Conservation (phyloP, 2,113 vertebrate genomes). For the Marmota monax region DNA sequence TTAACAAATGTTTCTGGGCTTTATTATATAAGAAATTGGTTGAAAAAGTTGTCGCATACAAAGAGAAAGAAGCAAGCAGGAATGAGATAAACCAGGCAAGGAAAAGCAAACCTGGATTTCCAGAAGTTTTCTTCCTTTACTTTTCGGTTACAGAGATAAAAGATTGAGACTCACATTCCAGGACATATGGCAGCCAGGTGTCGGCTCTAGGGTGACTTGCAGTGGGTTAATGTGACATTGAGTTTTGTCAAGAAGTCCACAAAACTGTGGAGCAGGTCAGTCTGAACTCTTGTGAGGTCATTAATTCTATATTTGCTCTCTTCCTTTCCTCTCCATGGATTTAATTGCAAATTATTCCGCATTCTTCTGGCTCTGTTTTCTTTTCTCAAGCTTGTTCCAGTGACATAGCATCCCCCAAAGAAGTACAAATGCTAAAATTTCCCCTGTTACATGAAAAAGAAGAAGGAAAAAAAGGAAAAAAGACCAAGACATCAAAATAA, state of each 20-base stretch:
- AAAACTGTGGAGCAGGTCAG: constrained; percentile 53
- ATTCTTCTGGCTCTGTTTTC: constrained; percentile 70
- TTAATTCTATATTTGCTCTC: constrained; percentile 62
- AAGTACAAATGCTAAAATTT: constrained; percentile 23
- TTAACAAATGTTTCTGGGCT: not conserved
- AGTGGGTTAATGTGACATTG: constrained; percentile 64
- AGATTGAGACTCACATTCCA: not conserved
- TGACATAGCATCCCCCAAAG: constrained; percentile 55
- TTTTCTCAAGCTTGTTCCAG: constrained; percentile 66
- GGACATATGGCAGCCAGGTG: constrained; percentile 39
- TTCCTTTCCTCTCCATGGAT: constrained; percentile 71
- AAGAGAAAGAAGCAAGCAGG: not conserved
- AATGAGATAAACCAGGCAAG: not conserved
- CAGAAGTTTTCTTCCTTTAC: not conserved
- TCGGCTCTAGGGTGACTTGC: not conserved
- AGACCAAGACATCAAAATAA: constrained; percentile 46
- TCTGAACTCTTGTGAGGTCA: constrained; percentile 8
- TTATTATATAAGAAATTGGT: not conserved
- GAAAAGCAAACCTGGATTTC: not conserved
- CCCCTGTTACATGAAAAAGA: constrained; percentile 6
- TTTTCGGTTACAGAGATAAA: constrained; percentile 12
- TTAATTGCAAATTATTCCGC: constrained; percentile 73
- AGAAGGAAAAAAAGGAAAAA: not conserved
- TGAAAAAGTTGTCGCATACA: not conserved
- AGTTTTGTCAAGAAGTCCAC: constrained; percentile 47